Percentiles rank a stretch among this genome's conserved stretches.
Conservation (phyloP, 2,888 invertebrate genomes). For the Thereva nobilitata region DNA sequence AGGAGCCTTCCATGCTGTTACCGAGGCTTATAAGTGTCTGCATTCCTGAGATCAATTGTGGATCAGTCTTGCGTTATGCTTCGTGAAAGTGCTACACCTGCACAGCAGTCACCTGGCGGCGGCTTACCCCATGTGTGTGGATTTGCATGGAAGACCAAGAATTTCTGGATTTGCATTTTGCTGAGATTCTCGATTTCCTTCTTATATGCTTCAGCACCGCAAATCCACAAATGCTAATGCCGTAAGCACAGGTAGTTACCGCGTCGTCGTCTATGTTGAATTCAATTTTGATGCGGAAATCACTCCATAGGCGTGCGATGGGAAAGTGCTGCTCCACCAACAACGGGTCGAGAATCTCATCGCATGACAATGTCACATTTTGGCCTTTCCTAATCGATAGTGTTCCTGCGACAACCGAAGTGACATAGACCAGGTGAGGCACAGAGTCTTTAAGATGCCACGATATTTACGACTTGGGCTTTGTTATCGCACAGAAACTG, state of each 20-base stretch:
- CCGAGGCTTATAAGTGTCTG: background rate
- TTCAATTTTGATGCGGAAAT: conserved; percentile 3
- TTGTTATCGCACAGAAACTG: too few relatives aligned
- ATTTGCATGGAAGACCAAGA: background rate
- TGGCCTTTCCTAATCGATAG: background rate
- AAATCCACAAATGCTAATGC: background rate
- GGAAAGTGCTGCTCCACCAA: background rate
- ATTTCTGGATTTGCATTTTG: too few relatives aligned
- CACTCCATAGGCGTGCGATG: background rate
- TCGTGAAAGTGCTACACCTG: background rate
- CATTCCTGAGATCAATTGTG: background rate
- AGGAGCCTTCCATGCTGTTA: too few relatives aligned
- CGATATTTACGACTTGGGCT: too few relatives aligned
- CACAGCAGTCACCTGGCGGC: conserved; percentile 1
- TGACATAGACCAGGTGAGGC: background rate
- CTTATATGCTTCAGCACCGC: too few relatives aligned
- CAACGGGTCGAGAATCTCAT: background rate
- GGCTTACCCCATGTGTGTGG: background rate
- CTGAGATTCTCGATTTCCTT: too few relatives aligned
- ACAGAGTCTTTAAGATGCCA: too few relatives aligned
- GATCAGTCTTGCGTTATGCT: background rate
- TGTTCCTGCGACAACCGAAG: background rate
- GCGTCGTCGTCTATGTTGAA: background rate
- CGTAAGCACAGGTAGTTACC: background rate
- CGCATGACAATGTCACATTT: conserved; percentile 1